These are phyloP conservation scores for Adelphocoris suturalis DNA, from an alignment of 2,888 invertebrate species.

Conservation along the genomic window DNA sequence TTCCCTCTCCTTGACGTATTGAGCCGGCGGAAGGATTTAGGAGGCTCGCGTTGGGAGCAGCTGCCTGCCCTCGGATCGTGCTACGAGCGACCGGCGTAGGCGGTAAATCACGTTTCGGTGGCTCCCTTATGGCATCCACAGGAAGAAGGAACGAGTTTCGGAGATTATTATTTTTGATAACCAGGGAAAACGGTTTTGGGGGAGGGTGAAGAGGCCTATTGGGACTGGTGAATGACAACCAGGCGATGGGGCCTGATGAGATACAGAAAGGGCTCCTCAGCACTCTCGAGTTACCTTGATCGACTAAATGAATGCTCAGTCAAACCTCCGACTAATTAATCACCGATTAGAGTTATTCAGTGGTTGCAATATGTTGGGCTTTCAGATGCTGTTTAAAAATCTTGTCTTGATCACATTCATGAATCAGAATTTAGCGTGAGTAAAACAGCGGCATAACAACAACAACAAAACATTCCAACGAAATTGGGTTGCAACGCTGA, in stretches of 20 bases:
- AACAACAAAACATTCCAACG: no score
- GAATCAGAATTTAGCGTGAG: no score
- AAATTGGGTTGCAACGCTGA: no score
- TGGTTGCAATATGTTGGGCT: no score
- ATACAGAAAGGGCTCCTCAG: background rate
- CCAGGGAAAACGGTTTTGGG: background rate
- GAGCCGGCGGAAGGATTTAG: conserved; percentile 68
- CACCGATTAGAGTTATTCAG: no score
- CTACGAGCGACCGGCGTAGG: conserved; percentile 40
- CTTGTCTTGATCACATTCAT: no score
- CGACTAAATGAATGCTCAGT: no score
- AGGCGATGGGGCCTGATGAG: background rate
- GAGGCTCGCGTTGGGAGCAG: conserved; percentile 65
- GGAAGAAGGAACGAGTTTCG: background rate
- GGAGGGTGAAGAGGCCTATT: background rate
- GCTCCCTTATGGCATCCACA: background rate
- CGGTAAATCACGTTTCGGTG: conserved; percentile 58
- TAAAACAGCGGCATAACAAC: no score
- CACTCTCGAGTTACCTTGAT: background rate
- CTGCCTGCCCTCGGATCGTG: conserved; percentile 52
- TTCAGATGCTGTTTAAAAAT: no score
- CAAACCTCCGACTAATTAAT: no score
- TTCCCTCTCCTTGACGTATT: conserved; percentile 57
- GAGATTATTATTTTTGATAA: conserved; percentile 57
- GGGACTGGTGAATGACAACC: conserved; percentile 1